Conservation (phyloP, 2,113 vertebrate genomes). For the Podilymbus podiceps region DNA sequence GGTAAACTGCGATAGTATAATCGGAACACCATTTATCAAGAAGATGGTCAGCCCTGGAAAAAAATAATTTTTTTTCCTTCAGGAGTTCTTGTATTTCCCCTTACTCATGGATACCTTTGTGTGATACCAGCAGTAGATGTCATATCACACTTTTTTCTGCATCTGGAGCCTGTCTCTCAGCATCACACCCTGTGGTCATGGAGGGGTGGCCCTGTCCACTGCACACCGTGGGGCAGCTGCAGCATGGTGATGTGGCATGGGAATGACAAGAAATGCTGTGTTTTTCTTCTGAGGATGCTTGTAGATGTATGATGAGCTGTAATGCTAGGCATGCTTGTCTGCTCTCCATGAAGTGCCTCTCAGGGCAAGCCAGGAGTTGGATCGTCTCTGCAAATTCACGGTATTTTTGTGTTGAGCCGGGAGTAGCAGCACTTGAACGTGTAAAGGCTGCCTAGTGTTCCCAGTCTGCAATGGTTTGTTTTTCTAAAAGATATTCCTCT, state of each 20-base stretch:
- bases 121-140: accelerated
- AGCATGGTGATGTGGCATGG: accelerated
- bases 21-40: neutral
- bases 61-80: neutral
- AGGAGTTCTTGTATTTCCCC: neutral
- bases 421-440: neutral
- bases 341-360: neutral
- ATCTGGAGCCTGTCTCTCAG: neutral
- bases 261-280: neutral
- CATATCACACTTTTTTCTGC: neutral
- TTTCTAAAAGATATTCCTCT: neutral
- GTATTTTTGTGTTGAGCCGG: neutral
- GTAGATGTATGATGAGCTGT: neutral
- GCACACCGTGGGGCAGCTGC: accelerated
- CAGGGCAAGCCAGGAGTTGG: too few species aligned
- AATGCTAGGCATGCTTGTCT: neutral
- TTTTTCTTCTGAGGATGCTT: neutral
- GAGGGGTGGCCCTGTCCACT: too few species aligned
- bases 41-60: neutral
- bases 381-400: accelerated
- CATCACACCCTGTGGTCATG: accelerated
- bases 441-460: neutral
- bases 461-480: neutral
- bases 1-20: neutral
- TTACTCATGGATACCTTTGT: accelerated